Base-by-base conservation (phyloP, 2,797 vertebrate species). In the Argyrosomus regius region DNA sequence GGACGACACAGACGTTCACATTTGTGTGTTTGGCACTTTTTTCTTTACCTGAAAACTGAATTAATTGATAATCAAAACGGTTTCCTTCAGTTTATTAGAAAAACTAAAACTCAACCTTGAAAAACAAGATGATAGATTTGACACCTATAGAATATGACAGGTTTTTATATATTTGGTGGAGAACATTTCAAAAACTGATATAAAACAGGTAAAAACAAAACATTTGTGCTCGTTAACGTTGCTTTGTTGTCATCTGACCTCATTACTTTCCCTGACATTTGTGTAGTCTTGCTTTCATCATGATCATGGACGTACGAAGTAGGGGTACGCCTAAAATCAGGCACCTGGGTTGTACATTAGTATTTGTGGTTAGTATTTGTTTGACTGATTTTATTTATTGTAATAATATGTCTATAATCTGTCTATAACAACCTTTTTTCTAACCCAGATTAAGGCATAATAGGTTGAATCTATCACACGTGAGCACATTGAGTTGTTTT, bases 211-310 rank as follows among this genome's bases (percentile, higher is more conserved):
- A 20, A 45, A 3, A 56, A 59, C 8, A 8, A 45, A 74, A 50
- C 22, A n/a, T 49, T 28, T 66, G 17, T 45, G 17, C n/a, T 43
- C 0, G 48, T 43, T 50, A 31, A 53, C 35, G 18, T 35, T 56
- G 35, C n/a, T 69, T 57, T 80, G 61, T 28, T 64, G 18, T n/a
- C 39, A 26, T 66, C 46, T 64, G 61, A 54, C 24, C 48, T 77
- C 31, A 46, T 43, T 4, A 52, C 50, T 20, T 66, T 66, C 17
- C 11, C 70, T 53, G 64, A 70, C 45, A 11, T 20, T 31, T 16
- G 17, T 22, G 57, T 4, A 24, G n/a, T 48, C 64, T 63, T 2
- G 0, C 18, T 35, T 69, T 70, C 43, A 45, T 62, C 35, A 39
- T 39, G 35, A 9, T 39, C 35, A 39, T 39, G 35, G 35, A 39